Base-by-base conservation (phyloP, 2,888 invertebrate genomes). In the Omphaloscelis lunosa region DNA sequence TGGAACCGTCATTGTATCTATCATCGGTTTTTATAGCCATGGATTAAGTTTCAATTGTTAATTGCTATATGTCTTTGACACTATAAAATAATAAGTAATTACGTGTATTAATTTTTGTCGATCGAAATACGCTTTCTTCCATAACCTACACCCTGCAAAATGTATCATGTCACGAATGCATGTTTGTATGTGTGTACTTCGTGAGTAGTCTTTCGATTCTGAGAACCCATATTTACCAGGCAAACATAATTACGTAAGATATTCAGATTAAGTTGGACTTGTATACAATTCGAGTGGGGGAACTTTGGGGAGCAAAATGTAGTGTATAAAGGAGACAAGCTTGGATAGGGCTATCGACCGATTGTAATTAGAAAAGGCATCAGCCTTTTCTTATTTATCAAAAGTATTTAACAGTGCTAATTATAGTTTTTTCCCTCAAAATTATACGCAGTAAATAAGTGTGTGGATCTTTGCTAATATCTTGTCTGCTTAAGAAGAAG, bases 161-260 rank as follows among this genome's bases (percentile, higher is more conserved):
- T 75, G 58, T 41, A 82, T 58, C 66, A 68, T 39, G 65, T 29
- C 62, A 56, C 53, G 39, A 34, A 39, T 79, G 45, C 59, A 53
- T 63, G 56, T 58, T 29, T 72, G 53, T 58, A 41, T 72, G 53
- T 80, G 69, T 84, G 67, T 63, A 17, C 39, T 45, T 56, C n/a
- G 62, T 68, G 61, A 51, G 70, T 78, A 76, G 77, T 82, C 72
- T 82, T 76, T 72, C 75, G 71, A 85, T 82, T 78, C 68, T 11
- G n/a, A 58, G 75, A 66, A 62, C 75, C 56, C 72, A 73, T 80
- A 86, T 84, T 81, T 81, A 85, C 84, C 70, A 72, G 65, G 84
- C 76, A 78, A 86, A 81, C 82, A 86, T 86, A 85, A 86, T 86
- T 79, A 83, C 53, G 66, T 53, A 66, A 84, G 75, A 83, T 86